Evolutionary conservation across 1,140 invertebrate species (phyloP).

Genomic region (Calephelis virginiensis): DNA sequence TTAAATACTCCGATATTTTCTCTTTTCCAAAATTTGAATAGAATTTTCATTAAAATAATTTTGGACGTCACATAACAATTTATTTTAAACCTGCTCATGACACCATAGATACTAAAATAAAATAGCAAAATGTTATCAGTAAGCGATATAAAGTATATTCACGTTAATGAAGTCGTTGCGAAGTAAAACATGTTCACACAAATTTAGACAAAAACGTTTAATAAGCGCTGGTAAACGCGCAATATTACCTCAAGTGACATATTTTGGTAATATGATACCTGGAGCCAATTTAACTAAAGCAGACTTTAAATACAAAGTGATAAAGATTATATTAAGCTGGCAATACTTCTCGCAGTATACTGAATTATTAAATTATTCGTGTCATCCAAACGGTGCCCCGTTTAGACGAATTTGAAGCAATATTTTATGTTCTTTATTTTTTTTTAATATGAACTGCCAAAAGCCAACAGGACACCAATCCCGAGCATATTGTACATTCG

Average conservation of each 20-base stretch:
- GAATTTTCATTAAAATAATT: too few species aligned
- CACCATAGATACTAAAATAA: too few species aligned
- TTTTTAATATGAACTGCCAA: not conserved
- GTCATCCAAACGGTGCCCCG: slow-evolving; percentile 24
- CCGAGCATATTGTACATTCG: too few species aligned
- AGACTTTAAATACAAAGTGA: slow-evolving; percentile 4
- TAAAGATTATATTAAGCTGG: slow-evolving; percentile 27
- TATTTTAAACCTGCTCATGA: too few species aligned
- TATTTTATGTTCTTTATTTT: not conserved
- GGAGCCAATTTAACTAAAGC: slow-evolving; percentile 2
- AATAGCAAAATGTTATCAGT: too few species aligned
- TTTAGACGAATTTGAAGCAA: slow-evolving; percentile 17
- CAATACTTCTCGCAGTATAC: slow-evolving; percentile 26
- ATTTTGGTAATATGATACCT: slow-evolving; percentile 12
- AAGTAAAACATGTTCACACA: slow-evolving; percentile 10
- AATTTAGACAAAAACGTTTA: slow-evolving; percentile 17
- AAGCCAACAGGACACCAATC: too few species aligned
- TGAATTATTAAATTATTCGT: slow-evolving; percentile 36
- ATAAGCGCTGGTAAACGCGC: slow-evolving; percentile 13
- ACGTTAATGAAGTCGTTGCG: not conserved
- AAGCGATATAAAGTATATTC: too few species aligned
- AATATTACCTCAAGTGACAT: slow-evolving; percentile 11
- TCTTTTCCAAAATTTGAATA: too few species aligned
- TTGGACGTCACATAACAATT: too few species aligned
- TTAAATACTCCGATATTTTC: too few species aligned